Evolutionary conservation across 1,140 invertebrate genomes (phyloP).

Genomic region (Pseudomyrmex concolor): DNA sequence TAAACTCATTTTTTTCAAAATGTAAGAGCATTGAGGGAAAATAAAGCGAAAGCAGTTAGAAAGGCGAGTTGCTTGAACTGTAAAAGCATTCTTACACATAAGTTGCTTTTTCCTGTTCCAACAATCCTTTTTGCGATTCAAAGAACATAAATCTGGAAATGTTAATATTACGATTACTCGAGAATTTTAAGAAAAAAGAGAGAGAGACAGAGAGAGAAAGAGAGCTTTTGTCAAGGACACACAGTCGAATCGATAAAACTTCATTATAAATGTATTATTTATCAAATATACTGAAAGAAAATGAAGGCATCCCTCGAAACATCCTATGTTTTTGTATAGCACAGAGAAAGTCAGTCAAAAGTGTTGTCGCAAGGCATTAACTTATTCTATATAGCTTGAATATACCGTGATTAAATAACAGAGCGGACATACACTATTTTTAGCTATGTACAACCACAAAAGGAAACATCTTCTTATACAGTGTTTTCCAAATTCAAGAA

Average conservation of each 20-base stretch:
- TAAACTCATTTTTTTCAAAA: constrained; percentile 70
- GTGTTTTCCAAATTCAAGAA: no score
- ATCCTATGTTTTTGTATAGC: background rate
- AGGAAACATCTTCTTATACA: background rate
- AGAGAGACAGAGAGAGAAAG: background rate
- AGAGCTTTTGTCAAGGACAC: background rate
- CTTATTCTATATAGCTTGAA: no score
- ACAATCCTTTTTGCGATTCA: background rate
- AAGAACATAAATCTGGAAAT: constrained; percentile 35
- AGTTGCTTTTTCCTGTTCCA: constrained; percentile 32
- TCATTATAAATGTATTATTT: constrained; percentile 9
- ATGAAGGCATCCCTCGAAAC: background rate
- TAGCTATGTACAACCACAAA: background rate
- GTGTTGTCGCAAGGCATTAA: no score
- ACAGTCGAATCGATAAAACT: background rate
- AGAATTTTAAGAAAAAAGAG: background rate
- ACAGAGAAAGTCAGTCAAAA: background rate
- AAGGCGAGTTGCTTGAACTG: constrained; percentile 42
- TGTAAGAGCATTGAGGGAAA: constrained; percentile 62
- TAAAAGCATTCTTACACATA: constrained; percentile 15
- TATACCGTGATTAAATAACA: background rate
- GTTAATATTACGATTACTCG: constrained; percentile 8
- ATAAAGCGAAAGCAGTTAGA: constrained; percentile 60
- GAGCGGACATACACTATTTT: background rate
- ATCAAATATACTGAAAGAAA: background rate